Evolutionary conservation across 1,140 invertebrate genomes (phyloP).

Genomic region (Lithobius niger): DNA sequence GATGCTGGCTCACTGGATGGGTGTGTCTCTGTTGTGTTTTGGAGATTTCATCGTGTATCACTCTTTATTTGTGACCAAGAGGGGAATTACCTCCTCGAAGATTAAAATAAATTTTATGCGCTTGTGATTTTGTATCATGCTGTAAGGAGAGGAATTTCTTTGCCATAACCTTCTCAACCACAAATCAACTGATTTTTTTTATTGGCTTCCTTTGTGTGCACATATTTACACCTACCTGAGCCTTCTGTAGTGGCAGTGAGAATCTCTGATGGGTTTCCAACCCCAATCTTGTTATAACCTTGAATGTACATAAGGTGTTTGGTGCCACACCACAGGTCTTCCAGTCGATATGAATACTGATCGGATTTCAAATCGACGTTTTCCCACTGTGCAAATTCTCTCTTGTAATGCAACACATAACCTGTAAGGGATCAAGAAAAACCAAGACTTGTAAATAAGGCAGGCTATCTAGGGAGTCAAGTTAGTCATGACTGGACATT

Average conservation of each 20-base stretch:
- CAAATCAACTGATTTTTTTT: not conserved
- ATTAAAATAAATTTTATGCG: too few relatives aligned
- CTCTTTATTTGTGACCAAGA: too few relatives aligned
- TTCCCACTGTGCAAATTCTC: constrained; percentile 84
- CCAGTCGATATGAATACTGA: constrained; percentile 51
- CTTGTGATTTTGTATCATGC: not conserved
- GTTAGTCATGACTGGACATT: too few relatives aligned
- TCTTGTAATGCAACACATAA: constrained; percentile 81
- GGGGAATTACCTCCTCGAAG: too few relatives aligned
- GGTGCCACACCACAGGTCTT: constrained; percentile 75
- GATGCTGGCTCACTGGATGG: too few relatives aligned
- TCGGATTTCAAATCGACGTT: constrained; percentile 15
- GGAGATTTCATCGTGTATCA: too few relatives aligned
- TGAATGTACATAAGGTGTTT: constrained; percentile 83
- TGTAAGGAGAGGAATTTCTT: not conserved
- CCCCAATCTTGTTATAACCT: constrained; percentile 81
- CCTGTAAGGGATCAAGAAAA: too few relatives aligned
- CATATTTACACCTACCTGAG: constrained; percentile 40
- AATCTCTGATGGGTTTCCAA: constrained; percentile 71
- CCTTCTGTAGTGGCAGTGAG: constrained; percentile 77
- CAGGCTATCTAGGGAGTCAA: too few relatives aligned
- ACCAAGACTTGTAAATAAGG: too few relatives aligned
- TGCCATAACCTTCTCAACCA: not conserved
- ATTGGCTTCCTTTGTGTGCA: too few relatives aligned
- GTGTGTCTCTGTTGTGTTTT: too few relatives aligned